phyloP scores from a whole-genome alignment of 1,140 invertebrate genomes.

The Drosophila aff. region DNA sequence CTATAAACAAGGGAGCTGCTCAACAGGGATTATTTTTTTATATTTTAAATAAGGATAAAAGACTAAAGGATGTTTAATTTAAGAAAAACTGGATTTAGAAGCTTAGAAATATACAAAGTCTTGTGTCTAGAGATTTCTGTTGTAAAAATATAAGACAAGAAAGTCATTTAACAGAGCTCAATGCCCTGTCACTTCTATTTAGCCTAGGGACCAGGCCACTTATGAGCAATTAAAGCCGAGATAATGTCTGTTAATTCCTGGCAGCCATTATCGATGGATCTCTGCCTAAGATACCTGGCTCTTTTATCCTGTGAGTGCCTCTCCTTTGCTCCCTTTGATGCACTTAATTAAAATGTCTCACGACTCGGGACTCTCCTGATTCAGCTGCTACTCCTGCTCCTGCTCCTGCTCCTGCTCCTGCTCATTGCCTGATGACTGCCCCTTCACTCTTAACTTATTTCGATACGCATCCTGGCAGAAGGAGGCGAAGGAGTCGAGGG shows the following conservation, averaged over 20 bases:
- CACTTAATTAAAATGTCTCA: conserved; percentile 63
- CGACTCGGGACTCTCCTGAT: background rate
- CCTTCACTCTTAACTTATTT: conserved; percentile 43
- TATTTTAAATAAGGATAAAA: background rate
- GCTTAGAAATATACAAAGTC: too few species aligned
- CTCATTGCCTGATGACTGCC: background rate
- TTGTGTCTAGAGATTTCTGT: too few species aligned
- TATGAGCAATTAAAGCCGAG: conserved; percentile 18
- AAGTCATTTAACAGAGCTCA: background rate
- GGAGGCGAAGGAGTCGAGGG: conserved; percentile 25
- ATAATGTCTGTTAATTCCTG: conserved; percentile 2
- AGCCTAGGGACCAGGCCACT: conserved; percentile 2
- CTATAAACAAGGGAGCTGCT: too few species aligned
- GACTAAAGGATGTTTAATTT: background rate
- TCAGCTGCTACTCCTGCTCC: background rate
- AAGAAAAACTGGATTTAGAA: too few species aligned
- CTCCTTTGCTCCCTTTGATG: conserved; percentile 1
- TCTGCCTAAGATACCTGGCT: conserved; percentile 3
- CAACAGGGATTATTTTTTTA: background rate
- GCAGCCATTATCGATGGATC: conserved; percentile 23
- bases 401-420: background rate
- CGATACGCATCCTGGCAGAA: conserved; percentile 38
- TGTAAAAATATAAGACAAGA: background rate
- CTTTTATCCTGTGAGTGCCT: conserved; percentile 2
- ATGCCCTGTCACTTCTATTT: background rate